Percentiles rank a stretch among this genome's conserved stretches.
phyloP scores from a whole-genome alignment of 2,113 vertebrate genomes.

The Microcebus ravelobensis region DNA sequence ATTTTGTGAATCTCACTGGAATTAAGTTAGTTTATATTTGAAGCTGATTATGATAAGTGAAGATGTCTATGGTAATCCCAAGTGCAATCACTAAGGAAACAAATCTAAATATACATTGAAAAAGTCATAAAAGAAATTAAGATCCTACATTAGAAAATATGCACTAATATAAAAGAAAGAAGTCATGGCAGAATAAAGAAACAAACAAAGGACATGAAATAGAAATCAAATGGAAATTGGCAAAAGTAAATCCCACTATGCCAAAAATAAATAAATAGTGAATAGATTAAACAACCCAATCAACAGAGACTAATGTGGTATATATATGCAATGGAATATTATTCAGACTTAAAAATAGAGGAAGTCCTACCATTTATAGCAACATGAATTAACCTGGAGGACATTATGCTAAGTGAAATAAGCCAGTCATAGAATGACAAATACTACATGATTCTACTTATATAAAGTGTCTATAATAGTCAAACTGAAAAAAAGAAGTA shows the following conservation, averaged over 20 bases:
- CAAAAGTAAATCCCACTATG: neutral
- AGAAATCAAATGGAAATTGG: neutral
- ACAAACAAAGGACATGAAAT: neutral
- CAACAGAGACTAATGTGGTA: neutral
- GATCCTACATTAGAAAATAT: neutral
- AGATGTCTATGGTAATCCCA: neutral
- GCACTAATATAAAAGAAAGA: neutral
- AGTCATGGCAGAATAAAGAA: neutral
- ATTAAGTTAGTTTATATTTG: neutral
- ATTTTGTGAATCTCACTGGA: neutral
- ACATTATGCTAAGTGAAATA: neutral
- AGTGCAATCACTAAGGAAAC: neutral
- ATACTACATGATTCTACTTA: neutral
- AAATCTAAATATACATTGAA: neutral
- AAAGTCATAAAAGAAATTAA: neutral
- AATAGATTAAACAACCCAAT: neutral
- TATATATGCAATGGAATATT: neutral
- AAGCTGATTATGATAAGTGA: neutral
- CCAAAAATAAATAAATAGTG: neutral
- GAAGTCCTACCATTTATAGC: neutral
- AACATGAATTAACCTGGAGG: neutral
- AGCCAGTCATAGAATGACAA: neutral
- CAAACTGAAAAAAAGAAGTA: neutral
- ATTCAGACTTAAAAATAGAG: neutral
- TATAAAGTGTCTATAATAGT: neutral